Conservation (phyloP, 2,113 vertebrate genomes). For the Arizona elegans region DNA sequence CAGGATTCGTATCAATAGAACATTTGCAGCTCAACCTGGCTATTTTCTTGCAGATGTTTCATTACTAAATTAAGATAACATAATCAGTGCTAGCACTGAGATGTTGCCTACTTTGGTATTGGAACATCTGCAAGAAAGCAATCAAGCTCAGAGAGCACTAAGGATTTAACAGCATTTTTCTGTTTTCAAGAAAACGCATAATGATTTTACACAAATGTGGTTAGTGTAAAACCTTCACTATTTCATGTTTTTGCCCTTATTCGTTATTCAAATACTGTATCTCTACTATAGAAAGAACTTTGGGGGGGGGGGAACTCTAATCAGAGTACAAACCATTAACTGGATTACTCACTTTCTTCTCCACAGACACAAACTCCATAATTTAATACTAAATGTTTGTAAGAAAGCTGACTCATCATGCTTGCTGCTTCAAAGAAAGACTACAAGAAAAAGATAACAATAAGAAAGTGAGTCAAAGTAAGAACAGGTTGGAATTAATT, state of each 20-base stretch:
- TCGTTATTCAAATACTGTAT: not conserved
- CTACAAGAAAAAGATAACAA: conserved; percentile 65
- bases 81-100: not conserved
- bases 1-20: not conserved
- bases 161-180: not conserved
- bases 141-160: not conserved
- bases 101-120: not conserved
- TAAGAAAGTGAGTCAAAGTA: conserved; percentile 5
- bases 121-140: not conserved
- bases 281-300: not conserved
- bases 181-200: not conserved
- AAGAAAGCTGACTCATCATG: conserved; percentile 98
- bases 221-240: not conserved
- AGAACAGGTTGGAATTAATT: conserved; percentile 19
- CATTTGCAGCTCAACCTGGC: not conserved
- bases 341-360: conserved; percentile 88
- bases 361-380: conserved; percentile 94
- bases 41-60: not conserved
- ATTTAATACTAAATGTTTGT: conserved; percentile 93
- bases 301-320: not conserved
- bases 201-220: not conserved
- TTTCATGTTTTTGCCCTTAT: not conserved
- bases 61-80: not conserved
- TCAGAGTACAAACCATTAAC: conserved; percentile 1
- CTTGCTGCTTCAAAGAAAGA: conserved; percentile 98